These are phyloP conservation scores for Clarias batrachus DNA, from an alignment of 2,113 vertebrate species.

Conservation along the genomic window DNA sequence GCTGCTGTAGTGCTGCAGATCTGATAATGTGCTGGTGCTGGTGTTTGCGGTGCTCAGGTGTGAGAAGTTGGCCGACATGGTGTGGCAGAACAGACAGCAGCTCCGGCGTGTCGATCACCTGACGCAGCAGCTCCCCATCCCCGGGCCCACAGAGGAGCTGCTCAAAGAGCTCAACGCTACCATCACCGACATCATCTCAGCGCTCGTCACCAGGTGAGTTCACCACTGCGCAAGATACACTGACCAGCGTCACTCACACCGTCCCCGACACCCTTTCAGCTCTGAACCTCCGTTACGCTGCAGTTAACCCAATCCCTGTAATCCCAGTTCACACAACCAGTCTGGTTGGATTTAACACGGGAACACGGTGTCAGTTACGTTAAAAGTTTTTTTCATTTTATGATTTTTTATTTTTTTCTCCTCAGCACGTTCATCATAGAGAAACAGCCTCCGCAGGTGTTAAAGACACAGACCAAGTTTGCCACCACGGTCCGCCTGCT, in stretches of 20 bases:
- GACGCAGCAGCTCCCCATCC: constrained; percentile 90
- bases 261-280: background rate
- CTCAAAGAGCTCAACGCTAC: constrained; percentile 84
- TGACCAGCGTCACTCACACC: too few relatives aligned
- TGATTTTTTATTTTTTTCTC: background rate
- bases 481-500: constrained; percentile 89
- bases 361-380: background rate
- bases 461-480: constrained; percentile 96
- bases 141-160: constrained; percentile 86
- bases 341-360: too few relatives aligned
- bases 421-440: constrained; percentile 94
- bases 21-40: too few relatives aligned
- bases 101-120: constrained; percentile 89
- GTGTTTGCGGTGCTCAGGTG: constrained; percentile 73
- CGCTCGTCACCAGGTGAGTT: constrained; percentile 88
- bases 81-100: constrained; percentile 97
- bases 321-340: too few relatives aligned
- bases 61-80: constrained; percentile 91
- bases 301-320: background rate
- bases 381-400: too few relatives aligned
- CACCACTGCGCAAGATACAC: background rate
- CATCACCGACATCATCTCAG: constrained; percentile 93
- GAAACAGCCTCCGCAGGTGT: constrained; percentile 94
- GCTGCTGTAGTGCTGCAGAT: background rate
- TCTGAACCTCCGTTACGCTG: background rate